Evolutionary conservation across 53 echinoderm and acorn worm species (phyloP).

Genomic region (Paracentrotus lividus): DNA sequence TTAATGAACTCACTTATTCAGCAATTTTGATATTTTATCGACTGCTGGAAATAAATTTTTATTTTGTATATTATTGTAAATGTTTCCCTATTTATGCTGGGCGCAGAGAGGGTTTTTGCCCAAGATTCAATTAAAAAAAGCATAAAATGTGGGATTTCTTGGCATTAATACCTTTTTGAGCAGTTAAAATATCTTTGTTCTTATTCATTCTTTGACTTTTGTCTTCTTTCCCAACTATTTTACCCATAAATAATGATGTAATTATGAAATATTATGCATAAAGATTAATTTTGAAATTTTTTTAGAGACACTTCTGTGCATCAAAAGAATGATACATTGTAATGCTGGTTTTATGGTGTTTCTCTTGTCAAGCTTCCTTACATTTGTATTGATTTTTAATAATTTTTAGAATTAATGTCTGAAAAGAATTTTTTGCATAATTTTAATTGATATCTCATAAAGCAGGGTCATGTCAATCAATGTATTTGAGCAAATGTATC

Average conservation of each 20-base stretch:
- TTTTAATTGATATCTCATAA: not conserved
- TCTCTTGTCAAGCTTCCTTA: too few species aligned
- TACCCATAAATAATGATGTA: too few species aligned
- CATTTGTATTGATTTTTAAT: not conserved
- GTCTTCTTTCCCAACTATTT: too few species aligned
- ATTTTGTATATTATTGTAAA: constrained; percentile 61
- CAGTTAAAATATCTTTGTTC: not conserved
- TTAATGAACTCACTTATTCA: not conserved
- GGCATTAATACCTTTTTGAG: not conserved
- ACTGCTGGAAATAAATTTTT: not conserved
- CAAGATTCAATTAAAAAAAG: too few species aligned
- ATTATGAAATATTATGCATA: too few species aligned
- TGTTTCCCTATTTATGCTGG: constrained; percentile 65
- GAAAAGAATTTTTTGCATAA: not conserved
- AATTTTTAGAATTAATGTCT: not conserved
- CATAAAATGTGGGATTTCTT: constrained; percentile 65
- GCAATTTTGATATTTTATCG: not conserved
- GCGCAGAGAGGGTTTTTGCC: constrained; percentile 67
- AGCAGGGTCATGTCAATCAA: not conserved
- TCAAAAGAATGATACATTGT: too few species aligned
- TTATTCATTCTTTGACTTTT: not conserved
- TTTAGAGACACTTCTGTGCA: too few species aligned
- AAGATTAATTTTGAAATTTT: too few species aligned
- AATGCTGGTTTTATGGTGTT: not conserved
- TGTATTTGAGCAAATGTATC: too few species aligned